A percentile compares a stretch with the other conserved stretches of the same genome.
Evolutionary conservation across 1,140 invertebrate genomes (phyloP).

Genomic region (Trypoxylus dichotomus): DNA sequence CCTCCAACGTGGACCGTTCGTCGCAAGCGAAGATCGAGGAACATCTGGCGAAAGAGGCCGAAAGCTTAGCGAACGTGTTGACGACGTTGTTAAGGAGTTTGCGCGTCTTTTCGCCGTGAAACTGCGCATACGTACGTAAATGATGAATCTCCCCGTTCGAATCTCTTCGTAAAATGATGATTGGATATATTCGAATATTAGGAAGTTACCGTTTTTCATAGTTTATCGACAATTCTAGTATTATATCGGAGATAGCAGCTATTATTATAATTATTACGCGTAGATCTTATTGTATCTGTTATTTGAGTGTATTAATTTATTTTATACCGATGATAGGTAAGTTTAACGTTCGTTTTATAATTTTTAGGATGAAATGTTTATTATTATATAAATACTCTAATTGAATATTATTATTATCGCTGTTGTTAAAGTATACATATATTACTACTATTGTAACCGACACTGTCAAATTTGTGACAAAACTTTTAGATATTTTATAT

Average conservation of each 20-base stretch:
- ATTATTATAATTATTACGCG: no score
- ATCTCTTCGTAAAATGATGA: neutral
- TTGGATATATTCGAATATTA: neutral
- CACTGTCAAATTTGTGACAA: neutral
- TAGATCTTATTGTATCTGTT: neutral
- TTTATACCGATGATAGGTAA: neutral
- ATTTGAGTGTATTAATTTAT: neutral
- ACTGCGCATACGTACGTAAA: neutral
- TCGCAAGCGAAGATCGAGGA: conserved; percentile 59
- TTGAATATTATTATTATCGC: neutral
- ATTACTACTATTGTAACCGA: neutral
- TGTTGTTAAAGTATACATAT: neutral
- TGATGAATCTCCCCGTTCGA: conserved; percentile 25
- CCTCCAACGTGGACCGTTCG: conserved; percentile 61
- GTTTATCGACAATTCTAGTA: neutral
- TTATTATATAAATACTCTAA: neutral
- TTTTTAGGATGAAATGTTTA: neutral
- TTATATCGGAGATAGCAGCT: neutral
- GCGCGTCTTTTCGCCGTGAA: conserved; percentile 73
- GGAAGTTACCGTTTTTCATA: neutral
- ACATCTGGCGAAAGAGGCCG: conserved; percentile 72
- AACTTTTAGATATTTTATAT: neutral
- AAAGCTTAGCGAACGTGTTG: conserved; percentile 77
- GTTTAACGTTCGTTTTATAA: neutral
- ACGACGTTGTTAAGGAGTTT: conserved; percentile 79